Evolutionary conservation across 2,797 vertebrate genomes (phyloP), one percentile per base, ranked within the genome.

Genomic region (Thaleichthys pacificus): DNA sequence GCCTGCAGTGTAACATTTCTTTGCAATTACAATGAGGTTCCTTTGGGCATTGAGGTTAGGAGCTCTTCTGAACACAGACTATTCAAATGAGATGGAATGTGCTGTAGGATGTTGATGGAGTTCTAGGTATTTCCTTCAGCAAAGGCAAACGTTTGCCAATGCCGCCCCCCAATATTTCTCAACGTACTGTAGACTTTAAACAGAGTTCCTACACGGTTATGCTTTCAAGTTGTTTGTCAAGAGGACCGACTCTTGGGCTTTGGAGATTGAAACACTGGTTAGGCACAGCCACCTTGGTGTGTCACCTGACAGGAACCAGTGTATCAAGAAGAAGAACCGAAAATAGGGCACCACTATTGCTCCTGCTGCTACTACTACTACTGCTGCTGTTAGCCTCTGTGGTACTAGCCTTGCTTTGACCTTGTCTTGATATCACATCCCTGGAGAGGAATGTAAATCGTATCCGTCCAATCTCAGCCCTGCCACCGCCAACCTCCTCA

Each of bases 371-470:
- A 56, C 51, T 5, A 56, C 32, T 47, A 47, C 51, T 5, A n/a
- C 51, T n/a, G 9, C 17, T 61, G 22, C 24, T 24, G 22, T 28
- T 61, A 8, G 61, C 72, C 61, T 84, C 85, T 80, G 75, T 71
- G 83, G 80, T 85, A 91, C 88, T 90, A 90, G 90, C 90, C 89
- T 89, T 87, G 84, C 85, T 87, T 86, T 92, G 91, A 91, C 91
- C 92, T 92, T 91, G 89, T 88, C 87, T 89, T 79, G 75, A 86
- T 91, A 92, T 92, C 89, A 86, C 89, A 89, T 91, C 90, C 90
- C 87, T 75, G 82, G 89, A 87, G 89, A 92, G 88, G 90, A 92
- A 92, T 92, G 91, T 85, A 89, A 89, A 89, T 88, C 85, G 80
- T 86, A 91, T 90, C 88, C 87, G 76, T 91, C 87, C 88, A 88